Conservation (phyloP, 2,113 vertebrate genomes). For the Lepisosteus osseus region DNA sequence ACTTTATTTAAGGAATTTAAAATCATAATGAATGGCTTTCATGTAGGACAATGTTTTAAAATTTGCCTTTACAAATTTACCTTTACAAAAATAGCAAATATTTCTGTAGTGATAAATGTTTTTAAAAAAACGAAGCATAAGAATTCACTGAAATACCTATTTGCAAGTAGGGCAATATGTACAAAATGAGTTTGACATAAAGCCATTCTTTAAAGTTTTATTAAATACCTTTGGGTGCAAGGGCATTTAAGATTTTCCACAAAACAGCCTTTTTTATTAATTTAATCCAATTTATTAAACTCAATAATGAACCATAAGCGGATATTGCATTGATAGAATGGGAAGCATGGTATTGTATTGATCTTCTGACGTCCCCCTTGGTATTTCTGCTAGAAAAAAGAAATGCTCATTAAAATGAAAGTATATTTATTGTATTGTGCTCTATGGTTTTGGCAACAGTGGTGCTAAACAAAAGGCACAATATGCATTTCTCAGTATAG, state of each 20-base stretch:
- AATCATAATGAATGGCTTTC: too few relatives aligned
- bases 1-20: too few relatives aligned
- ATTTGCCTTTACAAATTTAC: too few relatives aligned
- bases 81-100: too few relatives aligned
- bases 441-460: constrained; percentile 14
- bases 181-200: too few relatives aligned
- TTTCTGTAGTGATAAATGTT: too few relatives aligned
- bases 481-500: too few relatives aligned
- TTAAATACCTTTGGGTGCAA: constrained; percentile 53
- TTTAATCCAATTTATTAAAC: constrained; percentile 59
- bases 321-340: constrained; percentile 63
- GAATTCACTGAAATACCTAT: too few relatives aligned
- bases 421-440: constrained; percentile 45
- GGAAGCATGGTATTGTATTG: constrained; percentile 62
- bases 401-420: constrained; percentile 66
- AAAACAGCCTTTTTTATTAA: constrained; percentile 40
- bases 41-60: too few relatives aligned
- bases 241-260: constrained; percentile 51
- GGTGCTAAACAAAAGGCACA: too few relatives aligned
- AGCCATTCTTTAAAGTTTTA: constrained; percentile 38
- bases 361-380: constrained; percentile 50
- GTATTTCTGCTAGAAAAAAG: constrained; percentile 48
- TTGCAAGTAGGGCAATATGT: too few relatives aligned
- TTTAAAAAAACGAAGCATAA: too few relatives aligned
- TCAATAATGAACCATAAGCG: constrained; percentile 62